Evolutionary conservation across 2,888 invertebrate species (phyloP), one percentile per base, ranked within the genome.

Genomic region (Luperina testacea): DNA sequence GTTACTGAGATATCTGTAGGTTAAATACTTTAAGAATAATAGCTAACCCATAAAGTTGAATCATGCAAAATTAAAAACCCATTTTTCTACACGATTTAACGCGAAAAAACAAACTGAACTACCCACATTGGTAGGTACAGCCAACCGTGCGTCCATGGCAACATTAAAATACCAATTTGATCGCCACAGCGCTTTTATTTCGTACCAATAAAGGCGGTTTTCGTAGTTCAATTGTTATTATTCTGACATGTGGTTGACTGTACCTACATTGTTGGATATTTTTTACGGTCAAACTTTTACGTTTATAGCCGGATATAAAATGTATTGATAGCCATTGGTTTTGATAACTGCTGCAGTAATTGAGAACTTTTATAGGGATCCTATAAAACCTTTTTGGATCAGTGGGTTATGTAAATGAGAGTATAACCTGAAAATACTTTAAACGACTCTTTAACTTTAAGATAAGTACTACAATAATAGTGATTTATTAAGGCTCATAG

Each of bases 211-310:
- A 27, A 0, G 2, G 1, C 6, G 2, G 8, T 15, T 70, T 53
- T 53, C 17, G 24, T 38, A 9, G 53, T 53, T 48, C 20, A 6
- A 27, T 2, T 27, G 9, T 7, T 38, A n/a, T n/a, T n/a, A 17
- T 59, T 13, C 27, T 45, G 20, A 32, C 32, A n/a, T 73, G n/a
- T 3, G 9, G 45, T 59, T 45, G 77, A 42, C 51, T 8, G 15
- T 72, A 72, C 45, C 15, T 7, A 77, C 68, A 53, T 68, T 75
- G 69, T 73, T 61, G 24, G 69, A 3, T 59, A 53, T 72, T 77
- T 82, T 87, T 85, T 79, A 83, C n/a, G 65, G 32, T 0, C 8
- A 20, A 57, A 73, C 13, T 88, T 86, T 81, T 68, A 78, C 77
- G 77, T 72, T 51, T 57, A 75, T 70, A 69, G 81, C 32, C 67